Evolutionary conservation across 2,888 invertebrate genomes (phyloP).

Genomic region (Heliconius sara): DNA sequence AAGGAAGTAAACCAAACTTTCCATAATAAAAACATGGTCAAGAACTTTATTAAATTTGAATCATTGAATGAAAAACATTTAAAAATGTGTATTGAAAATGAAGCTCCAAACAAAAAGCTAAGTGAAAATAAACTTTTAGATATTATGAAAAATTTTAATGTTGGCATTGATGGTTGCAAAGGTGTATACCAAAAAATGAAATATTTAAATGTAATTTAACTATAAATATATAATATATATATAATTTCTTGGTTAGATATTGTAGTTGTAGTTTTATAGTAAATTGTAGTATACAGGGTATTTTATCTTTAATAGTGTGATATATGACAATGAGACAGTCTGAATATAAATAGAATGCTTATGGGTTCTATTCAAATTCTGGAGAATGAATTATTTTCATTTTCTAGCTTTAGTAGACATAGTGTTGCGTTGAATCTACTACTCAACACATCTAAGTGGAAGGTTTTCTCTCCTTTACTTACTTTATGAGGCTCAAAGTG

Average conservation of each 20-base stretch:
- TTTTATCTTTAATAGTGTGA: background rate
- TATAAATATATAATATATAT: slow-evolving; percentile 41
- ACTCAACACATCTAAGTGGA: background rate
- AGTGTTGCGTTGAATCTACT: too few relatives aligned
- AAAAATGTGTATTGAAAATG: slow-evolving; percentile 67
- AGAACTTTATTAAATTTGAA: slow-evolving; percentile 66
- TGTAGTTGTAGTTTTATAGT: slow-evolving; percentile 21
- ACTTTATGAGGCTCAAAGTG: background rate
- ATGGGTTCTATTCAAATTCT: too few relatives aligned
- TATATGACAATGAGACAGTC: background rate
- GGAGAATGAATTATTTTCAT: too few relatives aligned
- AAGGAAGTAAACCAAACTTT: slow-evolving; percentile 57
- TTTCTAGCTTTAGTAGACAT: too few relatives aligned
- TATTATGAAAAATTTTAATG: slow-evolving; percentile 71
- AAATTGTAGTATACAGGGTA: slow-evolving; percentile 8
- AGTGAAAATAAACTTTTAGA: slow-evolving; percentile 54
- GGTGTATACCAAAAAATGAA: slow-evolving; percentile 75
- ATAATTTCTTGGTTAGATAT: background rate
- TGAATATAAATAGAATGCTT: too few relatives aligned
- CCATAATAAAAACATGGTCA: slow-evolving; percentile 56
- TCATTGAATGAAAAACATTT: slow-evolving; percentile 62
- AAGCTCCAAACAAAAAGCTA: slow-evolving; percentile 56
- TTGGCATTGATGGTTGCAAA: slow-evolving; percentile 75
- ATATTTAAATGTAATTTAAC: slow-evolving; percentile 58
- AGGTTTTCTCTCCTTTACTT: background rate